These are phyloP conservation scores for Pheosia gnoma DNA, from an alignment of 2,888 invertebrate genomes.

Conservation along the genomic window DNA sequence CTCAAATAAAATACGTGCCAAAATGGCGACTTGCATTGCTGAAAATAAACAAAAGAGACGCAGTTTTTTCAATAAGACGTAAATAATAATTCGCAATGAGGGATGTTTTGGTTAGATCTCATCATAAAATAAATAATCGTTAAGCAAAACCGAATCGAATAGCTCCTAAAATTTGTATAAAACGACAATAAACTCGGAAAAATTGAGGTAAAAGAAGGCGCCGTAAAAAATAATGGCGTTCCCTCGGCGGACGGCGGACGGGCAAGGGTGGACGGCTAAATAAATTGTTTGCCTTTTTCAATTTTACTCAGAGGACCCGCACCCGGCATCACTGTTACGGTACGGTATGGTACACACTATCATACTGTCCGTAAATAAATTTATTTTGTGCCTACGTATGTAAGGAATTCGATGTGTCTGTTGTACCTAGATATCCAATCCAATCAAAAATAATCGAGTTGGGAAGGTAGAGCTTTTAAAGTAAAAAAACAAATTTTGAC, in stretches of 20 bases:
- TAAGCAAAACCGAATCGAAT: conserved; percentile 51
- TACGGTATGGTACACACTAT: too few relatives aligned
- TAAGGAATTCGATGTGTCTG: conserved; percentile 28
- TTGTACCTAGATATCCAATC: conserved; percentile 23
- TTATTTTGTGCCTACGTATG: conserved; percentile 12
- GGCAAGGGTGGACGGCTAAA: conserved; percentile 65
- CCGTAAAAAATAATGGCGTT: conserved; percentile 77
- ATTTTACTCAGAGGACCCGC: conserved; percentile 53
- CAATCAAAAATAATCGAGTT: conserved; percentile 15
- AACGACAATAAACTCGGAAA: conserved; percentile 70
- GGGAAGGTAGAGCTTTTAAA: not conserved
- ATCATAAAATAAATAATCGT: conserved; percentile 48
- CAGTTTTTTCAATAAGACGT: conserved; percentile 14
- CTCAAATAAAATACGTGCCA: not conserved
- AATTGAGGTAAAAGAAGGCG: conserved; percentile 72
- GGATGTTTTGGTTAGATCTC: conserved; percentile 28
- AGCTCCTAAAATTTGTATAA: conserved; percentile 72
- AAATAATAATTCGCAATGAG: conserved; percentile 18
- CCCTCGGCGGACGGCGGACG: conserved; percentile 55
- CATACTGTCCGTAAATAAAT: conserved; percentile 21
- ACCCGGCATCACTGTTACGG: conserved; percentile 34
- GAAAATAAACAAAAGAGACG: not conserved
- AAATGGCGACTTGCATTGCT: not conserved
- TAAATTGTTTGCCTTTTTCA: conserved; percentile 79
- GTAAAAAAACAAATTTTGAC: too few relatives aligned